Base-by-base conservation (phyloP, 2,888 invertebrate species). In the Apamea sordens region DNA sequence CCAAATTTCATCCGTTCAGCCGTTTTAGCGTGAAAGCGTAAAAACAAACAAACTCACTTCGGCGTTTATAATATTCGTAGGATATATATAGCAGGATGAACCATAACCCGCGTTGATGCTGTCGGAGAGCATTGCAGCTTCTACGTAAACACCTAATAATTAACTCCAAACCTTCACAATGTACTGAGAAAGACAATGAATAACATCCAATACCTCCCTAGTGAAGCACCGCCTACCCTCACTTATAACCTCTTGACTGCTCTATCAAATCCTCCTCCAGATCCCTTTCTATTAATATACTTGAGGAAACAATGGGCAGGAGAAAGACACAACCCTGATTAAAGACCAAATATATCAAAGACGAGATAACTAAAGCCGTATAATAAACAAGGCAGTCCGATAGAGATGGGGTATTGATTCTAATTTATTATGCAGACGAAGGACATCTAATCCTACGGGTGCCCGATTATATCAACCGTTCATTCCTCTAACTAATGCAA, bases 371-470 rank as follows among this genome's bases (percentile, higher is more conserved):
- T 82, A 82, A 88, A 90, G 86, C 90, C 84, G 79, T 80, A 87
- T 88, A 91, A 91, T 92, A 92, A 93, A 92, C 92, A 91, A 90
- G 84, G 86, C 81, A 86, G 83, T 86, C 82, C 87, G 78, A 88
- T 88, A 88, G 86, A 89, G 90, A 89, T 87, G 86, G 86, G 85
- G 86, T 91, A 92, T 92, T 90, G 92, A 92, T 91, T 89, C 90
- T 92, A 90, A 94, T 94, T 94, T 92, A 92, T 93, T 92, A 94
- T 93, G 92, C 92, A 92, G 91, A 89, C 89, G 88, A 90, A 88
- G 88, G 91, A 88, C 90, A 89, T 92, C 89, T 93, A 93, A 94
- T 93, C 92, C 92, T 67, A 68, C 47, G 76, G 24, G 76, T 82
- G 82, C 84, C 80, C 83, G 91, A 93, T 93, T 92, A 90, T 89